Evolutionary conservation across 2,113 vertebrate genomes (phyloP).

Genomic region (Cardinalis cardinalis): DNA sequence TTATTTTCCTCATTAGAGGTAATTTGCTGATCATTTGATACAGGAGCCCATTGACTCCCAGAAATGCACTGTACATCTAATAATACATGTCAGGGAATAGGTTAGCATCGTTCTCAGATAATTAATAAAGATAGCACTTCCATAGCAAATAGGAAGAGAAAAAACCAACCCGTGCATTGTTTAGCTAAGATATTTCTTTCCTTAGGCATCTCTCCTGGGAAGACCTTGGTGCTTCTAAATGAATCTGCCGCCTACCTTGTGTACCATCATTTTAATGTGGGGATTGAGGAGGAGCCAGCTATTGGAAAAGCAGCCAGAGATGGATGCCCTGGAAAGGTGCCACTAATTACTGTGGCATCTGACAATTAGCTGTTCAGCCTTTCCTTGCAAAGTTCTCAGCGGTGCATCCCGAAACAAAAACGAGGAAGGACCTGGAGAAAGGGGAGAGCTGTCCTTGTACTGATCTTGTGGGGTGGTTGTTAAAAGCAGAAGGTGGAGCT

Average conservation of each 20-base stretch:
- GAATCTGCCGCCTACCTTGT: constrained; percentile 7
- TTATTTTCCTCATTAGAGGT: not conserved
- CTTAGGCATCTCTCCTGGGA: constrained; percentile 21
- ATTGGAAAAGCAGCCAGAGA: not conserved
- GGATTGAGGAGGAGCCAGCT: constrained; percentile 1
- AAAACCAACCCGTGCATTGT: not conserved
- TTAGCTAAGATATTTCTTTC: constrained; percentile 3
- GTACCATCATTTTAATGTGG: constrained; percentile 24
- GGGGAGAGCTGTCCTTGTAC: not conserved
- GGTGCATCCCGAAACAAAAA: not conserved
- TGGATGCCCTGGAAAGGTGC: constrained; percentile 20
- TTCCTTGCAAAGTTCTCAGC: not conserved
- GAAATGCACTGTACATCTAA: not conserved
- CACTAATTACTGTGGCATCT: constrained; percentile 35
- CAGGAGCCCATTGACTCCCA: not conserved
- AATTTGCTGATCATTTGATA: rapidly evolving
- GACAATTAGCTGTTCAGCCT: constrained; percentile 38
- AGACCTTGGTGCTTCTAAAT: not conserved
- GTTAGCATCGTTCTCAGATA: not conserved
- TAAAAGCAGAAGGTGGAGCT: not conserved
- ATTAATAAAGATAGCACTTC: not conserved
- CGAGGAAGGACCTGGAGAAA: not conserved
- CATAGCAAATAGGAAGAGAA: not conserved
- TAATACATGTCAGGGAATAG: not conserved
- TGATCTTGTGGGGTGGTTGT: not conserved